A percentile compares a stretch with the other conserved stretches of the same genome.
phyloP scores from a whole-genome alignment of 2,888 invertebrate species.

The Drosophila anomelani region DNA sequence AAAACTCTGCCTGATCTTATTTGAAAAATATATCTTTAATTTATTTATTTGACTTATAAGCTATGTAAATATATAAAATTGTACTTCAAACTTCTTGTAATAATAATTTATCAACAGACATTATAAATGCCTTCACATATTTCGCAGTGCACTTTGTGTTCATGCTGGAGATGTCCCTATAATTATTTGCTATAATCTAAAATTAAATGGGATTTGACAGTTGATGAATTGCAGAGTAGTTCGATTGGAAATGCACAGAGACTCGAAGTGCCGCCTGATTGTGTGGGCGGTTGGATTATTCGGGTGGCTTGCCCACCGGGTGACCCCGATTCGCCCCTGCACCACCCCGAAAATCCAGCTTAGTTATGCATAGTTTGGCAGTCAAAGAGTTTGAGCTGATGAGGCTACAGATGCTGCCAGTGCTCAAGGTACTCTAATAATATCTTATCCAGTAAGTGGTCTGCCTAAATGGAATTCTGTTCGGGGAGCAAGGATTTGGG shows the following conservation, averaged over 20 bases:
- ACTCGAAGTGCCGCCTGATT: constrained; percentile 20
- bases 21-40: not conserved
- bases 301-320: constrained; percentile 5
- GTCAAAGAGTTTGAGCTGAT: constrained; percentile 39
- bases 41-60: not conserved
- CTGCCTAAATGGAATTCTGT: constrained; percentile 40
- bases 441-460: constrained; percentile 40
- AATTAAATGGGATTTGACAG: constrained; percentile 76
- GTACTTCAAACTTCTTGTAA: too few relatives aligned
- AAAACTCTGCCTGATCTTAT: not conserved
- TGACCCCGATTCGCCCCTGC: not conserved
- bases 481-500: constrained; percentile 33
- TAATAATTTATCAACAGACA: too few relatives aligned
- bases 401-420: constrained; percentile 23
- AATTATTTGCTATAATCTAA: constrained; percentile 76
- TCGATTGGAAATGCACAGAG: constrained; percentile 61
- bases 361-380: constrained; percentile 38
- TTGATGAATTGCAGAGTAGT: constrained; percentile 73
- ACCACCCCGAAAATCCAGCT: constrained; percentile 27
- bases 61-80: not conserved
- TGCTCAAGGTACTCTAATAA: constrained; percentile 41
- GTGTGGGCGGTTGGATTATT: constrained; percentile 14
- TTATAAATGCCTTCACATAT: too few relatives aligned
- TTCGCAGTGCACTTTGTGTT: constrained; percentile 7
- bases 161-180: constrained; percentile 52